These are phyloP conservation scores for Papilio aristodemus DNA, from an alignment of 1,140 invertebrate species.

Conservation along the genomic window DNA sequence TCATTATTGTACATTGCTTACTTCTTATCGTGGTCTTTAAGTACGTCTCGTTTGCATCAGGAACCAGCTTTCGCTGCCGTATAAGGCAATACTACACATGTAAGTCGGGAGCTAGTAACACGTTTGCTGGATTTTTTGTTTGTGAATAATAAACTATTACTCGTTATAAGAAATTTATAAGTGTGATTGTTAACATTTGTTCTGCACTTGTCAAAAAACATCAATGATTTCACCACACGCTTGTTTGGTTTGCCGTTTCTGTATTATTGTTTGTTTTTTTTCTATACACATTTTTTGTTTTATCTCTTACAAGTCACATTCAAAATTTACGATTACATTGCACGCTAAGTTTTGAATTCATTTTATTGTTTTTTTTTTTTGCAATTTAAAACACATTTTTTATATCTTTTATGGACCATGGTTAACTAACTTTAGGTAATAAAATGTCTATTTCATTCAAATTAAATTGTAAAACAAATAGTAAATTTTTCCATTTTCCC, in stretches of 20 bases:
- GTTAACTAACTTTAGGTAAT: neutral
- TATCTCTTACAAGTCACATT: neutral
- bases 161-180: neutral
- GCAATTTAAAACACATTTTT: neutral
- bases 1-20: neutral
- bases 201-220: neutral
- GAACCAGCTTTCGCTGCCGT: conserved; percentile 29
- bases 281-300: neutral
- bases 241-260: conserved; percentile 4
- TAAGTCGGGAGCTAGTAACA: conserved; percentile 18
- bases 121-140: conserved; percentile 19
- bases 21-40: neutral
- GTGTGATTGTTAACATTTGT: too few relatives aligned
- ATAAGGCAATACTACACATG: conserved; percentile 33
- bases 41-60: conserved; percentile 25
- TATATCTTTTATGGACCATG: neutral
- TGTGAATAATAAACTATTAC: conserved; percentile 21
- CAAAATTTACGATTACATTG: neutral
- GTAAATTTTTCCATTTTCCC: neutral
- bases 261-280: neutral
- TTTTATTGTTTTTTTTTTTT: neutral
- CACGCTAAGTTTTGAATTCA: neutral
- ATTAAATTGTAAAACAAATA: neutral
- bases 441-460: neutral
- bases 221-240: neutral